phyloP scores from a whole-genome alignment of 1,140 invertebrate species.

The Zaprionus vittiger region DNA sequence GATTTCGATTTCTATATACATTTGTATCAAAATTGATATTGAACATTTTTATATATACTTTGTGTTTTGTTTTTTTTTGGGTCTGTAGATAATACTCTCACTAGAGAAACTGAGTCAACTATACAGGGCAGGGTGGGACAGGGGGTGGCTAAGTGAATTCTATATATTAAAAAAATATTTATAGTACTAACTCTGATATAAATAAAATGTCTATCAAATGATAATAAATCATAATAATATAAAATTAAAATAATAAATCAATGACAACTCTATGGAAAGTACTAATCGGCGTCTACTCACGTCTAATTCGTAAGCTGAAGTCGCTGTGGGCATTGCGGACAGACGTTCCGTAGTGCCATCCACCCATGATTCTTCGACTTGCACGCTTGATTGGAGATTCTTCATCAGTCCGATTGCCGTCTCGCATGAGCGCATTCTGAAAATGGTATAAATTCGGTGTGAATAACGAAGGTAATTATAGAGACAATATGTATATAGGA shows the following conservation, averaged over 20 bases:
- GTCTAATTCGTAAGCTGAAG: constrained; percentile 84
- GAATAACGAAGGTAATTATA: constrained; percentile 30
- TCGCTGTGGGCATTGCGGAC: constrained; percentile 83
- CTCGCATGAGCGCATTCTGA: constrained; percentile 93
- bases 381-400: constrained; percentile 93
- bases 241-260: constrained; percentile 37
- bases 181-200: constrained; percentile 24
- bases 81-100: constrained; percentile 12
- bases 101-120: constrained; percentile 31
- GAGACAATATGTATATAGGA: constrained; percentile 6
- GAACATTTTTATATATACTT: constrained; percentile 71
- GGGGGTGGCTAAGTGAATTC: background rate
- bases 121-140: constrained; percentile 50
- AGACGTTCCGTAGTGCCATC: constrained; percentile 87
- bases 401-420: constrained; percentile 93
- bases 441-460: constrained; percentile 52
- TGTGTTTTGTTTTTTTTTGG: constrained; percentile 57
- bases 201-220: constrained; percentile 40
- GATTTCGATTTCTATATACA: constrained; percentile 47
- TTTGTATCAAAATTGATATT: constrained; percentile 9
- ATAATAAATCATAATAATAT: constrained; percentile 38
- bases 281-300: constrained; percentile 67
- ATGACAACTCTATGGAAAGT: constrained; percentile 27
- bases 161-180: constrained; percentile 24
- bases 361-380: constrained; percentile 94